Base-by-base conservation (phyloP, 1,140 invertebrate genomes). In the Drosophila sucinea region DNA sequence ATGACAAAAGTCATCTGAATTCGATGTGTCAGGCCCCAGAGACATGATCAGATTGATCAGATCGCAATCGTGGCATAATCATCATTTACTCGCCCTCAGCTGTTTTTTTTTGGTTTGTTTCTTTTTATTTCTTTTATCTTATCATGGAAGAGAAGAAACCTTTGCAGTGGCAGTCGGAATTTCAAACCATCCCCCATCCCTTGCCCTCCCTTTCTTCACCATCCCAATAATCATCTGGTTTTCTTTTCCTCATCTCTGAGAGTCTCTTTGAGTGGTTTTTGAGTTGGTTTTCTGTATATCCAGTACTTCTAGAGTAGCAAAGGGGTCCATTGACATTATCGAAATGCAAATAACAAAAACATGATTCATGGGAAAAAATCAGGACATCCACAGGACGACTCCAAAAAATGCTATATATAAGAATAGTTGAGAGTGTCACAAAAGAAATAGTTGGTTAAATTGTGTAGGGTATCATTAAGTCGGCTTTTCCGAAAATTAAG, bases 1-100 rank as follows among this genome's bases (percentile, higher is more conserved):
- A 25, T 33, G 56, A 35, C 56, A 35, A 58, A 58, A 58, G 56
- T 58, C 56, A 58, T 35, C 23, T 58, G 56, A 58, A 35, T 33
- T 58, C 2, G 11, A 51, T 8, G 44, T 27, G 44, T 58, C 56
- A 58, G 56, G 32, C 56, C 32, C 23, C 56, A 25, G 56, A 58
- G 56, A 58, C 56, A 58, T 58, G 56, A 58, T 58, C 56, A 58
- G 56, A 17, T 35, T 35, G 8, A 35, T 11, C 56, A 25, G 32
- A 35, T 58, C 23, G 32, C 55, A 51, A 51, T 51, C 44, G 40
- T 41, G 40, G 40, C 40, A 41, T 41, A 41, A 41, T 41, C 40
- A 41, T 41, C n/a, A n/a, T 41, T 41, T n/a, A 41, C 1, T 23
- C n/a, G 44, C 7, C 2, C 44, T 51, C 44, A 51, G 44, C 8